Base-by-base conservation (phyloP, 2,888 invertebrate genomes). In the Ophion ellenae region DNA sequence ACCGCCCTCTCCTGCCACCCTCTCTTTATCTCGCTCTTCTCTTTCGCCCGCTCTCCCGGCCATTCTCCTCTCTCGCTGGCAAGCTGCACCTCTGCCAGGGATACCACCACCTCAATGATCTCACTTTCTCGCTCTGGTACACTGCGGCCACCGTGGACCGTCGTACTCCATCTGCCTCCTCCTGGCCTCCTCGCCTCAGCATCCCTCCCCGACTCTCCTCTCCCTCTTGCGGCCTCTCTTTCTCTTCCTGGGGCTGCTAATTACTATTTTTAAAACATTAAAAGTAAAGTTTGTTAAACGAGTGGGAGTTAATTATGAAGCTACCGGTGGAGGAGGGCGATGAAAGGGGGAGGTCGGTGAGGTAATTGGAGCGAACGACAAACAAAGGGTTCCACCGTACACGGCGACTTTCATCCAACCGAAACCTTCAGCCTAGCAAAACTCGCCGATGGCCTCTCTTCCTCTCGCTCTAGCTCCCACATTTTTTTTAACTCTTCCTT, bases 261-360 rank as follows among this genome's bases (percentile, higher is more conserved):
- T 93, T 94, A 93, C 93, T 93, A 93, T 94, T 94, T 93, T 94
- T 93, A 92, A 94, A 94, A 94, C 93, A 93, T 94, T 94, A 93
- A 94, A 93, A 94, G 92, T 94, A 93, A 94, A 94, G 93, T 94
- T 94, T 93, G 93, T 93, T 93, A 93, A 93, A 93, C 93, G 93
- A 93, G 93, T 93, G 93, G 93, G 93, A 94, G 93, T 94, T 94
- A 94, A 94, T 94, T 94, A 94, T 93, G 93, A 93, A 94, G 93
- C 93, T 93, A 91, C 91, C 91, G 90, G 90, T 89, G 89, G 32
- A 89, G 89, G 90, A 91, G 90, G 90, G 59, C 45, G 53, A 36
- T 63, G 70, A 53, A 24, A 57, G 64, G 81, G 47, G 47, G 83
- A 83, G 93, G 92, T 89, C 88, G 90, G 90, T 66, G 85, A 91